Evolutionary conservation across 2,888 invertebrate genomes (phyloP).

Genomic region (Dynastes maya): DNA sequence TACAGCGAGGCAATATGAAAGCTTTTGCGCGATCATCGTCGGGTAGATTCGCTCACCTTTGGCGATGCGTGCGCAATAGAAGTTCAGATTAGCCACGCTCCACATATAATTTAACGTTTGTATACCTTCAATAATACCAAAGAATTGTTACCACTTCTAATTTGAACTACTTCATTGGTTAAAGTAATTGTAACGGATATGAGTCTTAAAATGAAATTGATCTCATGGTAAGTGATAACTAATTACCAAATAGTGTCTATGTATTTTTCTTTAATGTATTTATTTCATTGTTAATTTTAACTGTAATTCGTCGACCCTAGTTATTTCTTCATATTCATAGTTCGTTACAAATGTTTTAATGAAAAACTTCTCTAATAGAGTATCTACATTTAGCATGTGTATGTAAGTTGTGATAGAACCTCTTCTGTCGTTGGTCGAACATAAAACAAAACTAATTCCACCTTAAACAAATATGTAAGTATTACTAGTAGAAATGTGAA

Average conservation of each 20-base stretch:
- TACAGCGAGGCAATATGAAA: too few species aligned
- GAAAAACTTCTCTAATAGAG: conserved; percentile 16
- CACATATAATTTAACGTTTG: neutral
- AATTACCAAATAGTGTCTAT: neutral
- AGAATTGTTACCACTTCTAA: conserved; percentile 43
- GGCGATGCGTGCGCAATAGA: too few species aligned
- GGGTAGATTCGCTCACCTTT: too few species aligned
- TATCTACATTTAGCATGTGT: conserved; percentile 29
- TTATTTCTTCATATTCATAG: neutral
- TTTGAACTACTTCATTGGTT: neutral
- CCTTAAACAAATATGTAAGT: conserved; percentile 42
- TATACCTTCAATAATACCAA: conserved; percentile 39
- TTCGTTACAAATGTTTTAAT: conserved; percentile 23
- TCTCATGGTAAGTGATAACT: conserved; percentile 10
- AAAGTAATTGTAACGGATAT: conserved; percentile 30
- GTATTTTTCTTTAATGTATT: neutral
- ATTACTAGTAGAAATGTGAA: conserved; percentile 44
- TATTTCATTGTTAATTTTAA: neutral
- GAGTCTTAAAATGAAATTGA: conserved; percentile 1
- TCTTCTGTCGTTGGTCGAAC: conserved; percentile 17
- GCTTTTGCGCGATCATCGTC: too few species aligned
- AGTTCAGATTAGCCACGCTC: too few species aligned
- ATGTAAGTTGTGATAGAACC: conserved; percentile 37
- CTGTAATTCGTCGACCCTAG: neutral
- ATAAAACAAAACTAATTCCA: conserved; percentile 24